Base-by-base conservation (phyloP, 2,797 vertebrate genomes). In the Glyptemys insculpta region DNA sequence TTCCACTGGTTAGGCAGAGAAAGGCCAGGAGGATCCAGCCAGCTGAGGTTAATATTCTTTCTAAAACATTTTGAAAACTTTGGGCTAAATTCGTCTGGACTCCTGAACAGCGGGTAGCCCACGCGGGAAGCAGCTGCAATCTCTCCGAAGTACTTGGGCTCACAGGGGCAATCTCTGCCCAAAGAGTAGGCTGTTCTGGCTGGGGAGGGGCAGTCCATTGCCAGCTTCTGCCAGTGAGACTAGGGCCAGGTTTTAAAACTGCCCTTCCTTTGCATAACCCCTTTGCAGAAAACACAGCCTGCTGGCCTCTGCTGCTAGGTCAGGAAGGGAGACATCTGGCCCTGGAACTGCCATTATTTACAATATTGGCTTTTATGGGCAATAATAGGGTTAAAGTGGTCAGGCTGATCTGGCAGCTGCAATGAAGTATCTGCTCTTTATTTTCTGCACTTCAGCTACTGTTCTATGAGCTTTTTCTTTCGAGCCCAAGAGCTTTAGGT, bases 311-410 rank as follows among this genome's bases (percentile, higher is more conserved):
- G 49, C 29, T 86, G 37, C 41, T 87, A 10, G 79, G 80, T 25
- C 59, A 31, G 47, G 89, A 86, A 41, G 81, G 79, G 82, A 87
- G 79, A 85, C 84, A 87, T 91, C 85, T 87, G 52, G 41, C 91
- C 84, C 88, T 72, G 87, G 85, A 93, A 89, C 62, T 78, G 72
- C 50, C 83, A 72, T 94, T 95, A 86, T 87, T 95, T 50, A 81
- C 52, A 92, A 91, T 95, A 95, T 95, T 81, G 86, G 78, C 91
- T 91, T 92, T 86, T 95, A 91, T 94, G 52, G 87, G 47, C 91
- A 27, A 1, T 95, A 87, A 91, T 85, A 14, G 79, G 41, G 41
- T 83, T 89, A 85, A 91, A 84, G 89, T 83, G 94, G 86, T 95
- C n/a, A 23, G 90, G 62, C 79, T 92, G 84, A 79, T 79, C 74